Percentiles rank a stretch among this genome's conserved stretches.
Evolutionary conservation across 2,113 vertebrate genomes (phyloP).

Genomic region (Ardeotis arabs): DNA sequence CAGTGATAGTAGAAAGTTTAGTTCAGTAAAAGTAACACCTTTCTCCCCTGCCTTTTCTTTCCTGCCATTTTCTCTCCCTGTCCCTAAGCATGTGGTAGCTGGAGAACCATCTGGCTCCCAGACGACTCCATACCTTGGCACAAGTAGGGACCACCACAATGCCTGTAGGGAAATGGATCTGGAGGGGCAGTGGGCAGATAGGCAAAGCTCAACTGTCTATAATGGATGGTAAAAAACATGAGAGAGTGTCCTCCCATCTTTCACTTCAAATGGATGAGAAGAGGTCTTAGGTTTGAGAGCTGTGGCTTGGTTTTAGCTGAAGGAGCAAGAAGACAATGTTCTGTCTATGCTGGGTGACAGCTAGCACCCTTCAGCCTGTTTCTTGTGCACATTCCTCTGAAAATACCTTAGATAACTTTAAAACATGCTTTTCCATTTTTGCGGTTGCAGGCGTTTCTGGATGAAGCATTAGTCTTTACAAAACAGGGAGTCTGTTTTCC

Average conservation of each 20-base stretch:
- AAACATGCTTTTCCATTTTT: not conserved
- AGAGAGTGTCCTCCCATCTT: not conserved
- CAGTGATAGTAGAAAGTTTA: not conserved
- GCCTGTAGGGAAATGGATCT: not conserved
- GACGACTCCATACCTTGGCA: rapidly evolving
- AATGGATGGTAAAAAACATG: not conserved
- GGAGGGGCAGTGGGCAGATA: not conserved
- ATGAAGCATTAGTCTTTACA: not conserved
- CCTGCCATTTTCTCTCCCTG: not conserved
- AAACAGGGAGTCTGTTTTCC: not conserved
- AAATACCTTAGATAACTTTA: not conserved
- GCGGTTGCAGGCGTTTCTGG: not conserved
- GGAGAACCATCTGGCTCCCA: not conserved
- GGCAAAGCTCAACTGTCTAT: not conserved
- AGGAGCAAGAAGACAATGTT: not conserved
- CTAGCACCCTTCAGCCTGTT: not conserved
- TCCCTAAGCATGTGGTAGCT: rapidly evolving
- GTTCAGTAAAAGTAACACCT: not conserved
- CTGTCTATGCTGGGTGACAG: not conserved
- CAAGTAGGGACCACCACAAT: rapidly evolving
- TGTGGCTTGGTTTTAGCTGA: not conserved
- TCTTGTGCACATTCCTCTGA: not conserved
- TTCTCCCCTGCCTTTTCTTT: not conserved
- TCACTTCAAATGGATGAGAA: not conserved
- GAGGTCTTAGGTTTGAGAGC: not conserved